Conservation (phyloP, 2,797 vertebrate genomes). For the Peromyscus melanophrys region DNA sequence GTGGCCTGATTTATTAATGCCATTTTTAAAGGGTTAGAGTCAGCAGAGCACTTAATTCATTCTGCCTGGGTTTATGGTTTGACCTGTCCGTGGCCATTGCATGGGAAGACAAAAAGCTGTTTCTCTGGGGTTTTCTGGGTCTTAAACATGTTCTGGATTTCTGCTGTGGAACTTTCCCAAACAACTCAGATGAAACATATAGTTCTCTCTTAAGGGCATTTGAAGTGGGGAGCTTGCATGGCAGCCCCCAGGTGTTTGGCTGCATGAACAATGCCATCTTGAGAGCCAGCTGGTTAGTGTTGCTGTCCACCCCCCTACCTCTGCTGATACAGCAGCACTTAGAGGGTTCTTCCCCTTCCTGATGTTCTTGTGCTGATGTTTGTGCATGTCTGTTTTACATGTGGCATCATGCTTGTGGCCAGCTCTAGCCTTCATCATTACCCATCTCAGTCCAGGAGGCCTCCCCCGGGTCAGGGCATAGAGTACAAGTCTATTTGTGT, state of each 20-base stretch:
- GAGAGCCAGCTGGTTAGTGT: not conserved
- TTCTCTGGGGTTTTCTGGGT: not conserved
- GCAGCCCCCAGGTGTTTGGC: not conserved
- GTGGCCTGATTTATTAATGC: accelerated
- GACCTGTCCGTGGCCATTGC: too few species aligned
- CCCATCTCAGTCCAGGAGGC: accelerated
- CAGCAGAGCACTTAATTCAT: not conserved
- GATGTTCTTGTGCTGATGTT: not conserved
- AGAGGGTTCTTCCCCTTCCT: not conserved
- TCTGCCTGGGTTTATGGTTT: not conserved
- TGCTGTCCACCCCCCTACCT: not conserved
- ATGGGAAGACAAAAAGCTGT: not conserved
- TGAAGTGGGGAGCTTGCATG: not conserved
- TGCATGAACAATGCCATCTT: not conserved
- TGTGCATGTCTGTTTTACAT: not conserved
- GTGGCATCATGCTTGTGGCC: accelerated
- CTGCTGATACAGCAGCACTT: not conserved
- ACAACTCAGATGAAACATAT: not conserved
- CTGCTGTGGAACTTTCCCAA: not conserved
- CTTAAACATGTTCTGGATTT: not conserved
- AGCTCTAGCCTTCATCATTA: not conserved
- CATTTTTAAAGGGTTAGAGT: not conserved
- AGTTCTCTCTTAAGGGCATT: not conserved
- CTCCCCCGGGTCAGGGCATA: accelerated
- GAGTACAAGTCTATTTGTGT: not conserved